Percentiles rank a stretch among this genome's conserved stretches.
Evolutionary conservation across 2,797 vertebrate genomes (phyloP).

Genomic region (Menidia menidia): DNA sequence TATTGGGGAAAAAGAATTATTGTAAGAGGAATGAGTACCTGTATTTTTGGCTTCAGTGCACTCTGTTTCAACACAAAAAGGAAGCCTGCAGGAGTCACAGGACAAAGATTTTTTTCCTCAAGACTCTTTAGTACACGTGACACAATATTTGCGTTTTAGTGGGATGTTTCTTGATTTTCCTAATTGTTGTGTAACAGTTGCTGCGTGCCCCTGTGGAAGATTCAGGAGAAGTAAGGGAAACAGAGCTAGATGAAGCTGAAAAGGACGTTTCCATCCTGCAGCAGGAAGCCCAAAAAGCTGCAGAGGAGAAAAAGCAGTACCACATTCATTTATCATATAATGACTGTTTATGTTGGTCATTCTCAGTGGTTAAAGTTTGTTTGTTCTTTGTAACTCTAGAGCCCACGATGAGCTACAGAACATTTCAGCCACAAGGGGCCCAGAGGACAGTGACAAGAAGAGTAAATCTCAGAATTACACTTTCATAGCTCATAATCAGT

Average conservation of each 20-base stretch:
- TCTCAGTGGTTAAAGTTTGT: slow-evolving; percentile 3
- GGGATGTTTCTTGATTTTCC: background rate
- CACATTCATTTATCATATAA: slow-evolving; percentile 5
- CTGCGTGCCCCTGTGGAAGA: slow-evolving; percentile 39
- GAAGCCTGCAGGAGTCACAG: background rate
- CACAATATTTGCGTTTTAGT: slow-evolving; percentile 1
- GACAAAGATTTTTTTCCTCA: background rate
- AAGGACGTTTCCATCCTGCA: slow-evolving; percentile 63
- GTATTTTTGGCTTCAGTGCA: background rate
- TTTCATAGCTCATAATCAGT: slow-evolving; percentile 18
- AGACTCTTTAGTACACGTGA: background rate
- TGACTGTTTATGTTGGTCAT: background rate
- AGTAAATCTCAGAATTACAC: slow-evolving; percentile 44
- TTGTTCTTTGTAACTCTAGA: slow-evolving; percentile 51
- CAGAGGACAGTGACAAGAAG: slow-evolving; percentile 35
- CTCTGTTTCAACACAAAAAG: background rate
- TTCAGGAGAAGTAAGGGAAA: slow-evolving; percentile 26
- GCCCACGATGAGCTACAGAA: slow-evolving; percentile 67
- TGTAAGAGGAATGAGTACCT: background rate
- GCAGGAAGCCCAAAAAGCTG: slow-evolving; percentile 48
- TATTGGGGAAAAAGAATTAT: no score
- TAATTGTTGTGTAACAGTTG: slow-evolving; percentile 43
- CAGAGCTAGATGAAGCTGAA: slow-evolving; percentile 54
- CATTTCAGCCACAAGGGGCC: slow-evolving; percentile 10
- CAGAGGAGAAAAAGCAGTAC: slow-evolving; percentile 74